Evolutionary conservation across 2,113 vertebrate species (phyloP).

Genomic region (Hippocampus guttulatus): DNA sequence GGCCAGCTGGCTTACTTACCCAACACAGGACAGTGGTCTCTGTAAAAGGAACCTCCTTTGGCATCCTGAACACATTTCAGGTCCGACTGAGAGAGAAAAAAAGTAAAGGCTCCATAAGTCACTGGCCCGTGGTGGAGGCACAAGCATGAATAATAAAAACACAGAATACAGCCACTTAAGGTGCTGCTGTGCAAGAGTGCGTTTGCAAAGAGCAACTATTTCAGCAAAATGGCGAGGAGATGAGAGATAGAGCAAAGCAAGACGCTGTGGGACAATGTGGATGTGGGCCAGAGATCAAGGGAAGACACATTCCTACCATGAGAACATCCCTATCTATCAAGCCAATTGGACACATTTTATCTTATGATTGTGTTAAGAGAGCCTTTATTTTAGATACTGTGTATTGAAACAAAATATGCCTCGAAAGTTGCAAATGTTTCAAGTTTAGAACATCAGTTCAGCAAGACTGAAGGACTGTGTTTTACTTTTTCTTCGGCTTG

Average conservation of each 20-base stretch:
- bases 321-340: slow-evolving; percentile 1
- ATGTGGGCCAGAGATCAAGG: slow-evolving; percentile 53
- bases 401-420: background rate
- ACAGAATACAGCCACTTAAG: slow-evolving; percentile 24
- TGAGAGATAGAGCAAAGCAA: slow-evolving; percentile 27
- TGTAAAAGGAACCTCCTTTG: slow-evolving; percentile 99
- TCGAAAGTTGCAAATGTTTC: background rate
- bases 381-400: slow-evolving; percentile 5
- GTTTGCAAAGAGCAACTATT: slow-evolving; percentile 29
- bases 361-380: slow-evolving; percentile 12
- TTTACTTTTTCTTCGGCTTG: background rate
- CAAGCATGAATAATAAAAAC: slow-evolving; percentile 40
- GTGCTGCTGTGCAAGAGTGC: slow-evolving; percentile 2
- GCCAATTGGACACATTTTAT: slow-evolving; percentile 8
- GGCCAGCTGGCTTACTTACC: slow-evolving; percentile 76
- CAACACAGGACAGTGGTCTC: slow-evolving; percentile 97
- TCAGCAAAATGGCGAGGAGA: slow-evolving; percentile 24
- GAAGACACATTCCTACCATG: slow-evolving; percentile 38
- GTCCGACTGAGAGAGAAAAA: slow-evolving; percentile 80
- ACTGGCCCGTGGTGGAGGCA: slow-evolving; percentile 16
- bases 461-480: background rate
- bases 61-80: slow-evolving; percentile 98
- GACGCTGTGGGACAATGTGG: slow-evolving; percentile 10
- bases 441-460: background rate
- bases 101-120: slow-evolving; percentile 25